Conservation (phyloP, 2,113 vertebrate genomes). For the Apodemus sylvaticus region DNA sequence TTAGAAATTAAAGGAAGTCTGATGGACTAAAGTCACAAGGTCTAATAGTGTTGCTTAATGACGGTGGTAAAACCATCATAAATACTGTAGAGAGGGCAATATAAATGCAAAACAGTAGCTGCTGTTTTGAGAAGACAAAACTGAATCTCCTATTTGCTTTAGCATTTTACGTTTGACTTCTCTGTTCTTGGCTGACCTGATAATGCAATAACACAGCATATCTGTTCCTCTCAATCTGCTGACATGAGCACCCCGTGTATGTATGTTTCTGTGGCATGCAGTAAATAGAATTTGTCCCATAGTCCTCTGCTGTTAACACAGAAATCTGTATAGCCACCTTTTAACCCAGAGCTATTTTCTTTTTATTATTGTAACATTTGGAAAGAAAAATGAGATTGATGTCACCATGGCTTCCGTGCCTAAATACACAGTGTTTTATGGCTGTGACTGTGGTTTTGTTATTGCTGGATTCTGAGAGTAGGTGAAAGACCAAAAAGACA, state of each 20-base stretch:
- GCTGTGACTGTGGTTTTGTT: not conserved
- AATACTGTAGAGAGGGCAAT: not conserved
- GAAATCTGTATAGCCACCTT: not conserved
- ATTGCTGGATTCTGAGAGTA: not conserved
- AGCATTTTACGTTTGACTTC: constrained; percentile 31
- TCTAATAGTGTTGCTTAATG: constrained; percentile 24
- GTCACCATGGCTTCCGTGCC: not conserved
- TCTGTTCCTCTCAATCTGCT: not conserved
- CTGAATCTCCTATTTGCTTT: not conserved
- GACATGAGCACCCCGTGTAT: not conserved
- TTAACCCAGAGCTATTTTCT: not conserved
- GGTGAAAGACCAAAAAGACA: not conserved
- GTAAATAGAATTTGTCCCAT: not conserved
- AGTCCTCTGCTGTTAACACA: not conserved
- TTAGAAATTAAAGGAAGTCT: not conserved
- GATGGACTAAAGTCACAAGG: constrained; percentile 1
- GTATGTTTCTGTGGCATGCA: not conserved
- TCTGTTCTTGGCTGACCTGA: constrained; percentile 16
- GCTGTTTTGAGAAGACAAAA: not conserved
- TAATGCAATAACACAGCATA: not conserved
- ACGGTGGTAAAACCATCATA: not conserved
- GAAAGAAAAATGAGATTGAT: constrained; percentile 14
- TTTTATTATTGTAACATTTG: constrained; percentile 24
- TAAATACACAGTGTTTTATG: not conserved
- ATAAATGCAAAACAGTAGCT: constrained; percentile 16